Evolutionary conservation across 2,797 vertebrate genomes (phyloP).

Genomic region (Glyptemys insculpta): DNA sequence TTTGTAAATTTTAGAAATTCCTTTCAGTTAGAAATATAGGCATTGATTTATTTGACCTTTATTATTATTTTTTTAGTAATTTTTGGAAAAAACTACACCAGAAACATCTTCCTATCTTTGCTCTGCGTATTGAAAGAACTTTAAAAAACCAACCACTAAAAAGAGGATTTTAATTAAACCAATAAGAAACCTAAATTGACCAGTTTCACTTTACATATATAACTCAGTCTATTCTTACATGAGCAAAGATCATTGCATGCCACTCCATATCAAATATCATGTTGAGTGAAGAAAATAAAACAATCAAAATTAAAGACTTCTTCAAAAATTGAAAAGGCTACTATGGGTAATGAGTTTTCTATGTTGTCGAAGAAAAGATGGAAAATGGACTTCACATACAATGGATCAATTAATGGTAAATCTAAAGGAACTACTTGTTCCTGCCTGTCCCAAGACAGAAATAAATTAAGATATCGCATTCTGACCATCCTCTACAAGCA

Average conservation of each 20-base stretch:
- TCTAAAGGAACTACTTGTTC: not conserved
- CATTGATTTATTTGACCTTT: no score
- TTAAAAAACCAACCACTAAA: no score
- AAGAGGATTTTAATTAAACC: no score
- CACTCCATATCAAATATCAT: not conserved
- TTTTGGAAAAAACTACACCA: no score
- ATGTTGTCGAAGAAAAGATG: not conserved
- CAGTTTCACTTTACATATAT: not conserved
- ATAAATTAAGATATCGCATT: not conserved
- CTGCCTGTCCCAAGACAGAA: not conserved
- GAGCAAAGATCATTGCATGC: not conserved
- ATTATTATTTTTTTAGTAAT: no score
- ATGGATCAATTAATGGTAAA: not conserved
- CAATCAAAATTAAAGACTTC: not conserved
- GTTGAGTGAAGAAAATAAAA: not conserved
- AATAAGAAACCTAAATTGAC: no score
- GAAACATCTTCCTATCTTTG: no score
- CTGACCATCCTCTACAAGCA: not conserved
- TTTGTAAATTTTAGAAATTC: no score
- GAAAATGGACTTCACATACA: not conserved
- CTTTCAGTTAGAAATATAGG: no score
- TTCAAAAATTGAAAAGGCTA: not conserved
- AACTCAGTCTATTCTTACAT: no score
- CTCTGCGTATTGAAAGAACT: no score
- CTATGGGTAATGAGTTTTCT: not conserved